Evolutionary conservation across 2,888 invertebrate genomes (phyloP), one percentile per base, ranked within the genome.

Genomic region (Kuschelorhynchus macadamiae): DNA sequence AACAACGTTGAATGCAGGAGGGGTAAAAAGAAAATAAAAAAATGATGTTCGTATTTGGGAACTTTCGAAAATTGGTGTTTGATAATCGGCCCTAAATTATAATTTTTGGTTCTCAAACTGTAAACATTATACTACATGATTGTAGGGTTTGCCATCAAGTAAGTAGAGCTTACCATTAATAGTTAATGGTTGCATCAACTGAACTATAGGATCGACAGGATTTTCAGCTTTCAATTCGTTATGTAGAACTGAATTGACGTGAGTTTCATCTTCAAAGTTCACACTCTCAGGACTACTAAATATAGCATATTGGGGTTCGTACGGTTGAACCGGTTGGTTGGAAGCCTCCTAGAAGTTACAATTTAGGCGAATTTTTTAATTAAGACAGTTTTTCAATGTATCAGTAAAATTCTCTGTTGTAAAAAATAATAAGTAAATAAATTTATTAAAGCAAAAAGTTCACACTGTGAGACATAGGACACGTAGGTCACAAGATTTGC

Each of bases 291-390:
- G 79, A 76, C 80, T 80, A 80, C 78, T 81, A 74, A 77, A 78
- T 52, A 59, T 33, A 71, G 73, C 77, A 76, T 77, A 81, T 74
- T 79, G 79, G 74, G 79, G 80, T 74, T 81, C 81, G 76, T 80
- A 82, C 76, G 75, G 79, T 79, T 81, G 81, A 78, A 81, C 79
- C 80, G 81, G 81, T 81, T 83, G 83, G 82, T 83, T 83, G 82
- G 83, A 80, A 80, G 81, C 83, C 81, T 83, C 83, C 83, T 83
- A 82, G 79, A 83, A 83, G 77, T 80, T 46, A 59, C 47, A 59
- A 59, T 57, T 44, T 44, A 33, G 57, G 57, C 46, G 32, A 42
- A 44, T 39, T 20, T 12, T 39, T n/a, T n/a, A 50, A 12, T 18
- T 18, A 1, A 1, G 11, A 32, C 66, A 74, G 70, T n/a, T n/a